Percentiles rank a stretch among this genome's conserved stretches.
These are phyloP conservation scores for Allobates femoralis DNA, from an alignment of 2,797 vertebrate genomes.

Conservation along the genomic window DNA sequence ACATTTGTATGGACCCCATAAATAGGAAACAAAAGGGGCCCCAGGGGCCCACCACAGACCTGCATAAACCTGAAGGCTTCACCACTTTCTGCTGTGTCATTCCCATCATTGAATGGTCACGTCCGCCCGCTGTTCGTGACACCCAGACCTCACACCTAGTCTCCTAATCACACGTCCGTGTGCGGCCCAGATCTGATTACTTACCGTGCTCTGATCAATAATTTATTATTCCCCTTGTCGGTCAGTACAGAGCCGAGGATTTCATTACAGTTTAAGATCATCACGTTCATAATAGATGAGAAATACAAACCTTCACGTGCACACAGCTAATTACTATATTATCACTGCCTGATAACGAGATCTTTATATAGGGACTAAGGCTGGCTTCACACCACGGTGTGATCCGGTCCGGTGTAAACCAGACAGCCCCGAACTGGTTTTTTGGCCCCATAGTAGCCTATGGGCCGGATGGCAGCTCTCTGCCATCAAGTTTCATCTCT, in stretches of 20 bases:
- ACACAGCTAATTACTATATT: not conserved
- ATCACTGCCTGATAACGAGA: not conserved
- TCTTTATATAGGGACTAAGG: too few relatives aligned
- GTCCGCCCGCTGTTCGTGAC: not conserved
- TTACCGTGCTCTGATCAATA: not conserved
- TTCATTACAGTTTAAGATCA: not conserved
- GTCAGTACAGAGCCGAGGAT: not conserved
- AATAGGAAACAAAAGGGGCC: too few relatives aligned
- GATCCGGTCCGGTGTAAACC: too few relatives aligned
- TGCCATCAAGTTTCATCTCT: too few relatives aligned
- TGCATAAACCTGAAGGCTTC: too few relatives aligned
- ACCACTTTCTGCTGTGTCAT: not conserved
- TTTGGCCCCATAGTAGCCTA: too few relatives aligned
- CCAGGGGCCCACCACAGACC: too few relatives aligned
- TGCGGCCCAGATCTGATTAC: not conserved
- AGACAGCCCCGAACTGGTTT: too few relatives aligned
- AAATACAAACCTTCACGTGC: not conserved
- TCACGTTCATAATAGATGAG: constrained; percentile 1
- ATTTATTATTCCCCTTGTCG: not conserved
- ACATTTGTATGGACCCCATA: too few relatives aligned
- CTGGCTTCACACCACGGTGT: too few relatives aligned
- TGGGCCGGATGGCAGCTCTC: too few relatives aligned
- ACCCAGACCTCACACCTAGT: not conserved
- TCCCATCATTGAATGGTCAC: not conserved
- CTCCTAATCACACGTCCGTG: not conserved